These are phyloP conservation scores for Pasiphila rectangulata DNA, from an alignment of 2,888 invertebrate species.

Conservation along the genomic window DNA sequence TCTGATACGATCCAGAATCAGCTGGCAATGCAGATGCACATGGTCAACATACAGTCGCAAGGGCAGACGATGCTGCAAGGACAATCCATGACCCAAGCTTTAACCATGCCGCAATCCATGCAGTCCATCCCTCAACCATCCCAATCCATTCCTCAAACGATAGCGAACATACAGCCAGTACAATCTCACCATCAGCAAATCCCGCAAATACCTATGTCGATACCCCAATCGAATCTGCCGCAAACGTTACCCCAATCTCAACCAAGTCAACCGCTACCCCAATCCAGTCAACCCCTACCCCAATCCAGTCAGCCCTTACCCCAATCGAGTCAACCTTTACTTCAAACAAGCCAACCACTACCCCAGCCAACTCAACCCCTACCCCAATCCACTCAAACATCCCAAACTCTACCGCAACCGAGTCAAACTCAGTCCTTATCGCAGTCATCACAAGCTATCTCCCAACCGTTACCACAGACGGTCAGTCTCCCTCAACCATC, in stretches of 20 bases:
- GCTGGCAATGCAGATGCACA: constrained; percentile 39
- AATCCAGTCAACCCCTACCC: constrained; percentile 19
- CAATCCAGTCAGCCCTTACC: constrained; percentile 22
- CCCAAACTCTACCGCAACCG: constrained; percentile 32
- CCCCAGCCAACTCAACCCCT: constrained; percentile 23
- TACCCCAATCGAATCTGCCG: constrained; percentile 31
- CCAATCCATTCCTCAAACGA: constrained; percentile 33
- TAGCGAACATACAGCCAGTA: constrained; percentile 19
- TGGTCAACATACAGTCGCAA: constrained; percentile 36
- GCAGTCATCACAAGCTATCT: constrained; percentile 2
- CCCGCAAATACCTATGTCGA: constrained; percentile 20
- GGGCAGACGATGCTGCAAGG: constrained; percentile 2
- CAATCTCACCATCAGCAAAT: constrained; percentile 23
- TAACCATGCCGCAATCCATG: constrained; percentile 39
- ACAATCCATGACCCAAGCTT: constrained; percentile 36
- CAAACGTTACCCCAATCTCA: constrained; percentile 32
- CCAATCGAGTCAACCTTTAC: constrained; percentile 32
- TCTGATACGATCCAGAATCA: constrained; percentile 22
- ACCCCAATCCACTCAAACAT: constrained; percentile 11
- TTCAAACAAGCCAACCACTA: constrained; percentile 31
- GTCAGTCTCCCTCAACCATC: neutral
- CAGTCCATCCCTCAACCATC: constrained; percentile 41
- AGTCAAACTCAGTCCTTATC: constrained; percentile 36
- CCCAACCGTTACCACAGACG: constrained; percentile 19
- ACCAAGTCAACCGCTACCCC: constrained; percentile 28